Conservation (phyloP, 2,888 invertebrate species). For the Polyommatus iphigenia region DNA sequence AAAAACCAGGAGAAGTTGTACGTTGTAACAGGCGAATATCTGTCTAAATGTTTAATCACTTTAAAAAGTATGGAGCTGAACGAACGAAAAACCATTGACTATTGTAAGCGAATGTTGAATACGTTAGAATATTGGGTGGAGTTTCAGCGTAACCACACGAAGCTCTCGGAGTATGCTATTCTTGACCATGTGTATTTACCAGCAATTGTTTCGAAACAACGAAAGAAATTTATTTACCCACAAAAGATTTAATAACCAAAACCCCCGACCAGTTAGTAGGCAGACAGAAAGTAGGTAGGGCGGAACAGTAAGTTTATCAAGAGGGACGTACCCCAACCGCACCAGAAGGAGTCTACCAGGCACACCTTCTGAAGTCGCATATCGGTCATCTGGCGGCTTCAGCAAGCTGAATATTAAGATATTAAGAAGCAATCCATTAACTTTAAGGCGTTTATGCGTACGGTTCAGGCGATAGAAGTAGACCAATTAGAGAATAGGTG, state of each 20-base stretch:
- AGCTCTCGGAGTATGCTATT: conserved; percentile 25
- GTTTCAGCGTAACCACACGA: conserved; percentile 2
- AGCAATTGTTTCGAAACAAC: conserved; percentile 24
- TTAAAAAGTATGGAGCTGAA: too few species aligned
- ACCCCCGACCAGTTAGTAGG: conserved; percentile 5
- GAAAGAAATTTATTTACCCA: conserved; percentile 28
- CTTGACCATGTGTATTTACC: conserved; percentile 31
- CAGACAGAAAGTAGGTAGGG: conserved; percentile 2
- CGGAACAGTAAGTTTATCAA: not conserved
- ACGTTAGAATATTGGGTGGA: conserved; percentile 1
- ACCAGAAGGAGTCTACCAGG: conserved; percentile 6
- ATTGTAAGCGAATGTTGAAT: conserved; percentile 4
- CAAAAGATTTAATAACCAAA: not conserved
- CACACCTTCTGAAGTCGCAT: conserved; percentile 5
- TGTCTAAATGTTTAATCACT: too few species aligned
- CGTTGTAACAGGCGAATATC: too few species aligned
- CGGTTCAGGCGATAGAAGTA: conserved; percentile 19
- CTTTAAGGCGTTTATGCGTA: conserved; percentile 34
- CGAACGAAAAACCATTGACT: too few species aligned
- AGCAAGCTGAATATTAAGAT: conserved; percentile 34
- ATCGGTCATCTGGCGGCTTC: not conserved
- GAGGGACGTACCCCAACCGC: not conserved
- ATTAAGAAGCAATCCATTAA: conserved; percentile 35
- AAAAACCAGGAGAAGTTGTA: not conserved
- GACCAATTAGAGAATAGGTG: conserved; percentile 30